Conservation (phyloP, 1,140 invertebrate genomes). For the Drosophila setifemur region DNA sequence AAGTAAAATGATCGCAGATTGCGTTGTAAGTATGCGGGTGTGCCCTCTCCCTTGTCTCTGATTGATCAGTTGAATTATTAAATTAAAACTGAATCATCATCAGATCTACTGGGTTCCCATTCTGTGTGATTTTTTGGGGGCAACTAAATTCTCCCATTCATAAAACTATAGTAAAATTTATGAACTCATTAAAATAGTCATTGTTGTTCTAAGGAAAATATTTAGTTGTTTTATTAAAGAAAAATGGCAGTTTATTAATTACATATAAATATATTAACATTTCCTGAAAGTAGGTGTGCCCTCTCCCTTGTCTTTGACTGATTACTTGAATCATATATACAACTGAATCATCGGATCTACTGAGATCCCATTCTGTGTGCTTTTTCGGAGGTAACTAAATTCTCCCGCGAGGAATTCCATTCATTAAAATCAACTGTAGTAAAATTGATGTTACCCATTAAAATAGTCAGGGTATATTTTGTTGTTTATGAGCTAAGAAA, state of each 20-base stretch:
- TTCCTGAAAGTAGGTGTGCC: too few relatives aligned
- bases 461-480: neutral
- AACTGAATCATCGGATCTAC: constrained; percentile 5
- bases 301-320: neutral
- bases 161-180: constrained; percentile 20
- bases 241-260: too few relatives aligned
- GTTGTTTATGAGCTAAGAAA: neutral
- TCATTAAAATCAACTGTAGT: constrained; percentile 28
- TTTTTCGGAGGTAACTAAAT: neutral
- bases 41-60: neutral
- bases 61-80: constrained; percentile 26
- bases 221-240: too few relatives aligned
- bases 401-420: constrained; percentile 13
- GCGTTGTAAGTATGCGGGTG: too few relatives aligned
- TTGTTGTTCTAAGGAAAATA: neutral
- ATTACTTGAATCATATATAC: constrained; percentile 19
- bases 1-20: neutral
- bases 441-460: neutral
- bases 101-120: constrained; percentile 9
- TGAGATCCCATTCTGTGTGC: constrained; percentile 5
- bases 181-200: neutral
- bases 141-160: constrained; percentile 19
- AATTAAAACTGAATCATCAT: neutral
- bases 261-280: too few relatives aligned
- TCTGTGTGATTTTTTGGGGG: constrained; percentile 2